Evolutionary conservation across 2,797 vertebrate genomes (phyloP).

Genomic region (Lindbergichthys nudifrons): DNA sequence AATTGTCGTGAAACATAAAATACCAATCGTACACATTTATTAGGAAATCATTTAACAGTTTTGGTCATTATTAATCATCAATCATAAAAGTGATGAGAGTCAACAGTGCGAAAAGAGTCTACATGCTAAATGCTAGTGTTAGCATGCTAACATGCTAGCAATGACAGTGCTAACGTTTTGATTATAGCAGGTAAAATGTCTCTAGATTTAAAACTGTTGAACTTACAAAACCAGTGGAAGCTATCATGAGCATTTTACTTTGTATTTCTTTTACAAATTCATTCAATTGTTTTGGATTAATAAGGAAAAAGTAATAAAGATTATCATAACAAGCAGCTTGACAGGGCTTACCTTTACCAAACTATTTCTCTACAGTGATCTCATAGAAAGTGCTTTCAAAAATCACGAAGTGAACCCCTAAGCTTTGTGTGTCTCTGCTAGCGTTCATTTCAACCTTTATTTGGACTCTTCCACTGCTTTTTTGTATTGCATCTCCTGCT

Average conservation of each 20-base stretch:
- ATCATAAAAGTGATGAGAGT: background rate
- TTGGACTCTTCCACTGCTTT: constrained; percentile 11
- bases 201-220: background rate
- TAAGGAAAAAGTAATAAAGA: background rate
- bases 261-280: background rate
- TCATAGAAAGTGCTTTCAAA: background rate
- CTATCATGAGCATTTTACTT: background rate
- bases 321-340: background rate
- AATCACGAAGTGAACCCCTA: constrained; percentile 48
- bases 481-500: constrained; percentile 17
- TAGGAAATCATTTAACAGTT: background rate
- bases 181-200: background rate
- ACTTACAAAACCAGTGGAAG: background rate
- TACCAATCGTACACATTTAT: background rate
- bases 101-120: background rate
- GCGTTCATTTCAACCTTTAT: constrained; percentile 32
- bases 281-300: background rate
- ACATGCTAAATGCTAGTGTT: background rate
- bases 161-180: background rate
- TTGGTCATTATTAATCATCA: background rate
- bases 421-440: constrained; percentile 32
- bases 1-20: background rate
- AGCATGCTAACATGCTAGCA: background rate
- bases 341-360: background rate
- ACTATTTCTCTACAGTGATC: background rate